Percentiles rank a stretch among this genome's conserved stretches.
Evolutionary conservation across 2,113 vertebrate species (phyloP).

Genomic region (Scortum barcoo): DNA sequence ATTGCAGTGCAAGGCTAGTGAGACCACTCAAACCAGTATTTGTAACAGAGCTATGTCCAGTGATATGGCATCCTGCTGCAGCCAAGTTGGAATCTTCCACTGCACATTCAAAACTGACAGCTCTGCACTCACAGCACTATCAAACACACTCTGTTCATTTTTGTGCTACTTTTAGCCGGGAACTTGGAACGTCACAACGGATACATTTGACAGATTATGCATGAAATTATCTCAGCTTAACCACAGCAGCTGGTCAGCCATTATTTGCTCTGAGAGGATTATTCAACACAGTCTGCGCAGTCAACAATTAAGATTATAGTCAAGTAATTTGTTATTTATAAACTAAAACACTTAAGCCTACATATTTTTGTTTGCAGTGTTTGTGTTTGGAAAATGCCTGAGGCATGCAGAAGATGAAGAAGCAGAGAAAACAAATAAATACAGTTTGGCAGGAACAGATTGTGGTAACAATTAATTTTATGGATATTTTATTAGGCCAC

Average conservation of each 20-base stretch:
- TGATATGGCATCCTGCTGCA: too few relatives aligned
- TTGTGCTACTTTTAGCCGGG: slow-evolving; percentile 1
- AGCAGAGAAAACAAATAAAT: neutral
- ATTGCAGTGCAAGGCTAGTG: neutral
- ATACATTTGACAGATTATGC: slow-evolving; percentile 38
- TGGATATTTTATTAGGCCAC: neutral
- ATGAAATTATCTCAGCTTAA: slow-evolving; percentile 36
- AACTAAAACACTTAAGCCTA: neutral
- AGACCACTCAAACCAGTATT: too few relatives aligned
- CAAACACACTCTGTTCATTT: slow-evolving; percentile 3
- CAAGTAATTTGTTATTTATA: slow-evolving; percentile 11
- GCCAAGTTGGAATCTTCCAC: too few relatives aligned
- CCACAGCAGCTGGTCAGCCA: slow-evolving; percentile 28
- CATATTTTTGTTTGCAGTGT: neutral
- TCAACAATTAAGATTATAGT: slow-evolving; percentile 2
- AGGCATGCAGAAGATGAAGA: neutral
- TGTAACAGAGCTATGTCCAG: too few relatives aligned
- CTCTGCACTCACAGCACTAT: neutral
- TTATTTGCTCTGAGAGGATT: slow-evolving; percentile 37
- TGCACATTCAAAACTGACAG: neutral
- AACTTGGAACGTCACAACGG: neutral
- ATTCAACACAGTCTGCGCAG: slow-evolving; percentile 15
- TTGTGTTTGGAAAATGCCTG: neutral
- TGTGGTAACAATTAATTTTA: neutral
- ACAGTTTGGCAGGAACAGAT: neutral